A percentile compares a stretch with the other conserved stretches of the same genome.
Evolutionary conservation across 2,888 invertebrate genomes (phyloP).

Genomic region (Hoplodrina blanda): DNA sequence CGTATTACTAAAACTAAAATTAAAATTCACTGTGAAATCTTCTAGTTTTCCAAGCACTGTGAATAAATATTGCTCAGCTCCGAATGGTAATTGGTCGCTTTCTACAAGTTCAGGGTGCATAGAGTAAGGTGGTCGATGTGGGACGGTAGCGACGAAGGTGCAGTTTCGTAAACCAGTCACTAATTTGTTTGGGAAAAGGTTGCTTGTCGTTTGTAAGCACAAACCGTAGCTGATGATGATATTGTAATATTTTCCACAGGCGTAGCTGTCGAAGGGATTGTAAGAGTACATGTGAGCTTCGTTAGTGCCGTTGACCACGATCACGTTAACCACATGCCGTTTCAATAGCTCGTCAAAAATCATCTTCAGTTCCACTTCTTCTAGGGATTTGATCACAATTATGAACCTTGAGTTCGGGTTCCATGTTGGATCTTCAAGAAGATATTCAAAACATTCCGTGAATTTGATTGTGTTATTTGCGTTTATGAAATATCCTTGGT

Average conservation of each 20-base stretch:
- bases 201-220: constrained; percentile 62
- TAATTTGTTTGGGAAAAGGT: constrained; percentile 70
- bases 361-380: constrained; percentile 43
- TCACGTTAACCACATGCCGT: constrained; percentile 67
- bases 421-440: constrained; percentile 69
- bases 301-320: constrained; percentile 68
- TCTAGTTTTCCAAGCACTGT: constrained; percentile 46
- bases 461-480: constrained; percentile 59
- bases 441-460: constrained; percentile 42
- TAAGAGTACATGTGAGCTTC: constrained; percentile 74
- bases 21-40: constrained; percentile 48
- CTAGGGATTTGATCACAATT: constrained; percentile 65
- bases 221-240: constrained; percentile 71
- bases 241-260: constrained; percentile 76
- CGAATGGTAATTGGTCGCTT: constrained; percentile 22
- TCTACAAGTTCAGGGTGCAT: constrained; percentile 39
- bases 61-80: constrained; percentile 54
- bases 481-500: constrained; percentile 68
- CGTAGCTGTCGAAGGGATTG: constrained; percentile 77
- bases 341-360: constrained; percentile 73
- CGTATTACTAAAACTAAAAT: constrained; percentile 11
- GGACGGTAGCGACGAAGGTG: constrained; percentile 66
- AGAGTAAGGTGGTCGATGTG: constrained; percentile 48
- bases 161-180: constrained; percentile 73
- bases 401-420: constrained; percentile 71